Conservation (phyloP, 2,113 vertebrate species). For the Terrapene triunguis region DNA sequence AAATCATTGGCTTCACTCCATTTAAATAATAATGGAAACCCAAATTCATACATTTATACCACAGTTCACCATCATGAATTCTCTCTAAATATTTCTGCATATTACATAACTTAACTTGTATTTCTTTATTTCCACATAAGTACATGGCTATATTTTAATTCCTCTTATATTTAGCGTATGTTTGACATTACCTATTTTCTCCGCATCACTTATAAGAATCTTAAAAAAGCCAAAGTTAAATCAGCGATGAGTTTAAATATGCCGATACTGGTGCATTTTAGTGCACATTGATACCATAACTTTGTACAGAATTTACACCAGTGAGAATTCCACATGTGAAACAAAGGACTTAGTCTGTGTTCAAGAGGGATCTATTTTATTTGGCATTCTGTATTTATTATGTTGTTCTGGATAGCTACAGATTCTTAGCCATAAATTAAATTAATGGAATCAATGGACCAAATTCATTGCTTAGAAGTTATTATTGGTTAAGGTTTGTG, state of each 20-base stretch:
- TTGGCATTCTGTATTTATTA: background rate
- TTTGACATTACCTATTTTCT: background rate
- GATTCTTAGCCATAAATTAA: background rate
- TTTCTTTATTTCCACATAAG: background rate
- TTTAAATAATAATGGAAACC: background rate
- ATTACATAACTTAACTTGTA: background rate
- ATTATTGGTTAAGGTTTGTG: background rate
- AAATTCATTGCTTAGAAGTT: background rate
- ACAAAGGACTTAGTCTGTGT: background rate
- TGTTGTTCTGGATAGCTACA: background rate
- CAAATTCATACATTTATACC: background rate
- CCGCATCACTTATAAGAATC: accelerated
- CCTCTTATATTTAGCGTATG: background rate
- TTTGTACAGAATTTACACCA: background rate
- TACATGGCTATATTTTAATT: background rate
- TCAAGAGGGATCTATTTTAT: background rate
- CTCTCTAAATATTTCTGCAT: background rate
- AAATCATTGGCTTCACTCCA: background rate
- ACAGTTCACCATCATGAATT: background rate
- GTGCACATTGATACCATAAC: background rate
- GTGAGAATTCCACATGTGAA: background rate
- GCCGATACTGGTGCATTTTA: background rate
- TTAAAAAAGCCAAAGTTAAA: background rate
- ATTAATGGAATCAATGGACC: background rate
- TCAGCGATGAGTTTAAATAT: background rate